Evolutionary conservation across 2,888 invertebrate genomes (phyloP).

Genomic region (Lasioglossum calceatum): DNA sequence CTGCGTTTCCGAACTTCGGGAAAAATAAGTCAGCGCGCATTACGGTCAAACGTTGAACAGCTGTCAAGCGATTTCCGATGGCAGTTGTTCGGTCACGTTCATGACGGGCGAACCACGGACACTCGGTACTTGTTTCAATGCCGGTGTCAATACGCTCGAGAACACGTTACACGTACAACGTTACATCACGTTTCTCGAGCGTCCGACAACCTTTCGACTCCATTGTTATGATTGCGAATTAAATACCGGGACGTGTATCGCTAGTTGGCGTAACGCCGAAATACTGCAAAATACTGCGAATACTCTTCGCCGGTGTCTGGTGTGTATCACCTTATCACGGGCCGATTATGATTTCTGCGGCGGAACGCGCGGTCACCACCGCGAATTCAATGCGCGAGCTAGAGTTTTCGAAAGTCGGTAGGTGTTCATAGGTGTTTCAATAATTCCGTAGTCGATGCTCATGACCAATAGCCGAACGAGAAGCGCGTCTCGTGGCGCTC

Average conservation of each 20-base stretch:
- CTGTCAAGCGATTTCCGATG: conserved; percentile 45
- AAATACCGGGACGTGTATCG: conserved; percentile 45
- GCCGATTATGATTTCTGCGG: background rate
- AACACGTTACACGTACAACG: conserved; percentile 51
- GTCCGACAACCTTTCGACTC: conserved; percentile 40
- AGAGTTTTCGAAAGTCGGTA: conserved; percentile 31
- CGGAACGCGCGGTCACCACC: background rate
- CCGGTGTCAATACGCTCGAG: conserved; percentile 59
- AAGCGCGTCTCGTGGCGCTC: background rate
- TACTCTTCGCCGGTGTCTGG: background rate
- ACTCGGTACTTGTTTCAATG: conserved; percentile 24
- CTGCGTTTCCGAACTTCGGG: conserved; percentile 19
- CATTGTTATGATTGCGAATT: conserved; percentile 56
- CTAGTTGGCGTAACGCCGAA: background rate
- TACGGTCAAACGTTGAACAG: conserved; percentile 35
- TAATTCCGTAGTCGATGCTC: conserved; percentile 2
- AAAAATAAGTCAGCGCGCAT: conserved; percentile 47
- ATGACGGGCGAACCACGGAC: conserved; percentile 37
- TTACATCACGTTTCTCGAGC: conserved; percentile 61
- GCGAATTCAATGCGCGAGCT: conserved; percentile 14
- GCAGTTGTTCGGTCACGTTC: conserved; percentile 34
- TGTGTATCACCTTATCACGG: background rate
- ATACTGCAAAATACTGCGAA: background rate
- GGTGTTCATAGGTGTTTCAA: conserved; percentile 26
- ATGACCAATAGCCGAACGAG: conserved; percentile 36